Evolutionary conservation across 2,113 vertebrate species (phyloP), one percentile per base, ranked within the genome.

Genomic region (Hippotragus niger): DNA sequence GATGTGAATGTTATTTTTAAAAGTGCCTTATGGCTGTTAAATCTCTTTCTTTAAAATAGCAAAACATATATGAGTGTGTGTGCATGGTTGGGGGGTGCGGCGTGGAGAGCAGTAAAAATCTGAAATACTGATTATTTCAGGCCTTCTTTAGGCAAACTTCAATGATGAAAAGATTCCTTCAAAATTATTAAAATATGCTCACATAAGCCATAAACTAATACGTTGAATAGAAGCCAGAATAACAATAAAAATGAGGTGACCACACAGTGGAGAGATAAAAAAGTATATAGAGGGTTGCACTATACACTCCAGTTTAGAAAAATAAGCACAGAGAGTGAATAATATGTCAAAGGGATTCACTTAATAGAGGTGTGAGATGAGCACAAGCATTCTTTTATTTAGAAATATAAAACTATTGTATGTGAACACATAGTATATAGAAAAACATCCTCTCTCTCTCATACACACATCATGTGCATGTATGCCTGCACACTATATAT

Each of bases 1-100:
- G 99, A 99, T 99, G 99, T 99, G 98, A 99, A 99, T 98, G 98
- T 98, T 99, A 99, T 99, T 99, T 98, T 98, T 98, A 98, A 99
- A 99, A 98, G 98, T 97, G 97, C 98, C 96, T 98, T 99, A 92
- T 99, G 99, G 98, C 98, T 98, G 98, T 78, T 94, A 95, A 98
- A 97, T 97, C 98, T 94, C 94, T 97, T 97, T 98, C 96, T 98
- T 98, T 98, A 98, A 98, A 98, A 99, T 96, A 98, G 98, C 95
- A 98, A 98, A 98, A 97, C 96, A 95, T 98, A 96, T 94, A 96
- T 95, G 94, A 96, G 95, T 94, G 81, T 96, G 92, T 90, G 83
- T 91, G 78, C 81, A 6, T 89, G 55, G 58, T 88, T 91, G 95
- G 88, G 47, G 47, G 47, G 47, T 93, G 95, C 6, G 91, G 40